A percentile compares a stretch with the other conserved stretches of the same genome.
Evolutionary conservation across 2,797 vertebrate genomes (phyloP).

Genomic region (Podargus strigoides): DNA sequence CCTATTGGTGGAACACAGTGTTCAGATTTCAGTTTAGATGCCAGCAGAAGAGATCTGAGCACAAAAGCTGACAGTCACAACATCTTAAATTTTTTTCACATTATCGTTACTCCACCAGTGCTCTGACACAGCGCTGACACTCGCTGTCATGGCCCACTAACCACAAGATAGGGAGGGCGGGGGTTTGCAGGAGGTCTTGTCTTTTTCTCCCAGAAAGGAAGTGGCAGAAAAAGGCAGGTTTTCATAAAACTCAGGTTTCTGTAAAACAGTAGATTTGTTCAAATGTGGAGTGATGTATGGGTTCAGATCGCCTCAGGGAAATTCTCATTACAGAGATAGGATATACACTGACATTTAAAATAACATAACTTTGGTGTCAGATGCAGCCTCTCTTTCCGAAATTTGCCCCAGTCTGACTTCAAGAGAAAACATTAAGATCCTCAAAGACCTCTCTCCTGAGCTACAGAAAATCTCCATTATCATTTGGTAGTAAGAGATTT

Average conservation of each 20-base stretch:
- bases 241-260: background rate
- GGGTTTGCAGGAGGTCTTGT: background rate
- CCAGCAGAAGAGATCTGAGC: background rate
- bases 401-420: background rate
- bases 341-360: background rate
- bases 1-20: background rate
- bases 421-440: background rate
- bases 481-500: background rate
- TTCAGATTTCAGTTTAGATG: background rate
- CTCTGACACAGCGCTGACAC: background rate
- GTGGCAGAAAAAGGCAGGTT: background rate
- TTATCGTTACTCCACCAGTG: background rate
- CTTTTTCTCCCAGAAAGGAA: background rate
- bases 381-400: background rate
- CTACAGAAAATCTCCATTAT: slow-evolving; percentile 18
- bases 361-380: background rate
- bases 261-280: background rate
- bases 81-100: background rate
- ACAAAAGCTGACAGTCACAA: background rate
- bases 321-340: background rate
- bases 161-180: background rate
- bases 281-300: background rate
- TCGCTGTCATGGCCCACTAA: background rate
- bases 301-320: background rate
- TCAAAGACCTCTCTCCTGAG: background rate